Conservation (phyloP, 2,113 vertebrate genomes). For the Corythaeola cristata region DNA sequence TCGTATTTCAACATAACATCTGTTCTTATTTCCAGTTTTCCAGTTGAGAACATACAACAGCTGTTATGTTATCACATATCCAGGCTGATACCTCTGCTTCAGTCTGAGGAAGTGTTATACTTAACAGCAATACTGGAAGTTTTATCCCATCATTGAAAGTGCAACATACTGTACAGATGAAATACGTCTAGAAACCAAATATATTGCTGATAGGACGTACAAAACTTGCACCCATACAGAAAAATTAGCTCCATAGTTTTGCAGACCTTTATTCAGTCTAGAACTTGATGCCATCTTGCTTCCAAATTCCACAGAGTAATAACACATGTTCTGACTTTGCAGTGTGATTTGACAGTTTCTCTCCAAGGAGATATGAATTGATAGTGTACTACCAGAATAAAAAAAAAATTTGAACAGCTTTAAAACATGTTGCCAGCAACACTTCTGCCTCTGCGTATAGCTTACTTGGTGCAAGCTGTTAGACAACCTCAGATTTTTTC, state of each 20-base stretch:
- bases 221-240: background rate
- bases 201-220: background rate
- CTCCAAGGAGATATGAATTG: background rate
- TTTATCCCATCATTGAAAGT: background rate
- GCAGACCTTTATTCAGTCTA: background rate
- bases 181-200: background rate
- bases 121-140: background rate
- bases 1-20: background rate
- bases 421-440: background rate
- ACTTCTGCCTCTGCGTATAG: background rate
- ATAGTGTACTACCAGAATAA: background rate
- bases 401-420: background rate
- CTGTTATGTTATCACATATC: background rate
- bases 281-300: background rate
- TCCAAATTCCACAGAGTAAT: background rate
- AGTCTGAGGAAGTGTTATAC: background rate
- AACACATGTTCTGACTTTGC: background rate
- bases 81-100: background rate
- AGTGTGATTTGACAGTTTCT: background rate
- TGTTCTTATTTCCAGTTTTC: background rate
- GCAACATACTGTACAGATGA: background rate
- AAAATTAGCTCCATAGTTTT: background rate
- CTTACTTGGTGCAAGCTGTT: background rate
- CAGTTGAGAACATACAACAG: background rate
- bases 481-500: background rate